phyloP scores from a whole-genome alignment of 2,113 vertebrate genomes.

The Eidolon helvum region DNA sequence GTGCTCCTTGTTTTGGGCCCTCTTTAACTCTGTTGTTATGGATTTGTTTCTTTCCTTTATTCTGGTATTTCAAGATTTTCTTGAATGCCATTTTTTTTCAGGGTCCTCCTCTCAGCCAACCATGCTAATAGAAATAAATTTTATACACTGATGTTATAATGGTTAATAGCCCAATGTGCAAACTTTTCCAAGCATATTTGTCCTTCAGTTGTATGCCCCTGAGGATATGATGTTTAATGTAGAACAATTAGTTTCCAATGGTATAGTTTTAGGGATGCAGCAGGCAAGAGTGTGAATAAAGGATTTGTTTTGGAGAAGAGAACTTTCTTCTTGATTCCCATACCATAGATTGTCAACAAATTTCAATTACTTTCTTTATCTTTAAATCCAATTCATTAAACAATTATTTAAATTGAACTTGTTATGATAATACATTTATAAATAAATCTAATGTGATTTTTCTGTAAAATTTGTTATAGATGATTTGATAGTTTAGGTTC shows the following conservation, averaged over 20 bases:
- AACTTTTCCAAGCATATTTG: not conserved
- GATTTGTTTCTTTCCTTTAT: not conserved
- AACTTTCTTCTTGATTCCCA: not conserved
- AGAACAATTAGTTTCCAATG: not conserved
- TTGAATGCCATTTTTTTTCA: not conserved
- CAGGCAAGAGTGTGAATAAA: not conserved
- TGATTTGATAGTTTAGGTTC: not conserved
- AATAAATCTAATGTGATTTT: slow-evolving; percentile 25
- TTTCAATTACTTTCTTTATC: not conserved
- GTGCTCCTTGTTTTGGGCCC: not conserved
- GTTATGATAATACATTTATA: not conserved
- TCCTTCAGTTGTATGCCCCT: not conserved
- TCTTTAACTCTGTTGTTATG: not conserved
- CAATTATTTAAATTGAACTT: slow-evolving; percentile 16
- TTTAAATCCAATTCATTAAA: not conserved
- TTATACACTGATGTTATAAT: not conserved
- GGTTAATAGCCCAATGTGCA: not conserved
- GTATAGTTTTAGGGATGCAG: not conserved
- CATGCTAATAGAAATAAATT: not conserved
- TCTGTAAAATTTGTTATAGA: not conserved
- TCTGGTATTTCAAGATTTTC: not conserved
- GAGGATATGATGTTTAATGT: not conserved
- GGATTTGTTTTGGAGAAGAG: not conserved
- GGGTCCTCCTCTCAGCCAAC: not conserved
- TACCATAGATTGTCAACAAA: not conserved